These are phyloP conservation scores for Camponotus floridanus DNA, from an alignment of 1,140 invertebrate genomes.

Conservation along the genomic window DNA sequence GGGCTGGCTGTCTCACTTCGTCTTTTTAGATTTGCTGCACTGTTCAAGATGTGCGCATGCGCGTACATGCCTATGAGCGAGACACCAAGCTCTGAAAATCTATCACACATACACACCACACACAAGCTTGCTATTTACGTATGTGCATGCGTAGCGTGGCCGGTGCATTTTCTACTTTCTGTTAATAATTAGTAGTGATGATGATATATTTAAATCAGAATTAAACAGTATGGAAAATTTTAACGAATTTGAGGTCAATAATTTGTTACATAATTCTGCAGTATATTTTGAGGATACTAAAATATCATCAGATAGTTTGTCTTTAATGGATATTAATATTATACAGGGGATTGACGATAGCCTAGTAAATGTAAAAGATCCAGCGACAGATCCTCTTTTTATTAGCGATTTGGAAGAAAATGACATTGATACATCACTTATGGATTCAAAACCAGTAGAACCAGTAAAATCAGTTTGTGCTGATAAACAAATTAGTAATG, in stretches of 20 bases:
- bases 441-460: not conserved
- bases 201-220: conserved; percentile 37
- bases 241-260: conserved; percentile 63
- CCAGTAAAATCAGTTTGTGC: not conserved
- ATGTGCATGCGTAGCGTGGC: no score
- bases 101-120: no score
- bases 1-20: no score
- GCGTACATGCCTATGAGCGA: no score
- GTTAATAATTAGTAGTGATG: not conserved
- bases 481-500: not conserved
- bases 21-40: no score
- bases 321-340: not conserved
- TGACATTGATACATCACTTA: not conserved
- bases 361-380: conserved; percentile 27
- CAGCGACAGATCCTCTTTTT: conserved; percentile 58
- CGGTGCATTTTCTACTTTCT: no score
- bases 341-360: not conserved
- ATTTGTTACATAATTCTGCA: conserved; percentile 68
- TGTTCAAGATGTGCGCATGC: no score
- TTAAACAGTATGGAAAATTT: conserved; percentile 24
- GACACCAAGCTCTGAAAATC: no score
- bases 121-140: no score
- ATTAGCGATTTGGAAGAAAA: conserved; percentile 38
- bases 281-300: conserved; percentile 50
- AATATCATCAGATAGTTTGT: conserved; percentile 51